These are phyloP conservation scores for Silurus glanis DNA, from an alignment of 2,113 vertebrate genomes.

Conservation along the genomic window DNA sequence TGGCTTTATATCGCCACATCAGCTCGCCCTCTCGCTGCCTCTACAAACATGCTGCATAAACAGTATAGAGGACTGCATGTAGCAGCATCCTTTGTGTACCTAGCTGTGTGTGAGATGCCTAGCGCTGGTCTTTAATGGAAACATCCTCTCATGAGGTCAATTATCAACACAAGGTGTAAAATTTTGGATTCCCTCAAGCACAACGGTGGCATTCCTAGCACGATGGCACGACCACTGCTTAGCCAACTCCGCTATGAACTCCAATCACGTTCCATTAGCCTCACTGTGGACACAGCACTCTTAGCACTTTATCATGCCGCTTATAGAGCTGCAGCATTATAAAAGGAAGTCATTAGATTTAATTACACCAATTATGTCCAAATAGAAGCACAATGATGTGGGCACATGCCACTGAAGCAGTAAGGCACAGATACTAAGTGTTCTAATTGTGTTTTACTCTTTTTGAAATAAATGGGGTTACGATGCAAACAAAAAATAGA, in stretches of 20 bases:
- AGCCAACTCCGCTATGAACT: conserved; percentile 24
- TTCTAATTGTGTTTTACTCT: conserved; percentile 35
- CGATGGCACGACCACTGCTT: background rate
- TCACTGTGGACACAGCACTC: conserved; percentile 20
- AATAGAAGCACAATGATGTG: conserved; percentile 51
- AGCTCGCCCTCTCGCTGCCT: conserved; percentile 22
- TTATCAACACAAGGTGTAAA: background rate
- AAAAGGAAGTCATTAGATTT: conserved; percentile 53
- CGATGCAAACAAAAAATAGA: background rate
- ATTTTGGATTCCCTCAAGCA: background rate
- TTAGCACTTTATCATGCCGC: conserved; percentile 54
- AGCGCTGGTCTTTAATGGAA: background rate
- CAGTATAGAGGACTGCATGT: conserved; percentile 15
- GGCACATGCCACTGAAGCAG: conserved; percentile 45
- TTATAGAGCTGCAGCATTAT: conserved; percentile 50
- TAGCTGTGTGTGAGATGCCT: background rate
- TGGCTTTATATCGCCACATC: conserved; percentile 41
- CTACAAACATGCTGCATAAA: conserved; percentile 31
- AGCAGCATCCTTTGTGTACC: conserved; percentile 5
- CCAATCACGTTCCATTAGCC: conserved; percentile 46
- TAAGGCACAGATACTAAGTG: conserved; percentile 42
- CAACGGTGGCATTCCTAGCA: background rate
- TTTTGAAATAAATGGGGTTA: conserved; percentile 27
- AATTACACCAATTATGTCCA: conserved; percentile 54
- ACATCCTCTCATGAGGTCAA: conserved; percentile 12